Evolutionary conservation across 2,797 vertebrate species (phyloP).

Genomic region (Tauraco hartlaubi): DNA sequence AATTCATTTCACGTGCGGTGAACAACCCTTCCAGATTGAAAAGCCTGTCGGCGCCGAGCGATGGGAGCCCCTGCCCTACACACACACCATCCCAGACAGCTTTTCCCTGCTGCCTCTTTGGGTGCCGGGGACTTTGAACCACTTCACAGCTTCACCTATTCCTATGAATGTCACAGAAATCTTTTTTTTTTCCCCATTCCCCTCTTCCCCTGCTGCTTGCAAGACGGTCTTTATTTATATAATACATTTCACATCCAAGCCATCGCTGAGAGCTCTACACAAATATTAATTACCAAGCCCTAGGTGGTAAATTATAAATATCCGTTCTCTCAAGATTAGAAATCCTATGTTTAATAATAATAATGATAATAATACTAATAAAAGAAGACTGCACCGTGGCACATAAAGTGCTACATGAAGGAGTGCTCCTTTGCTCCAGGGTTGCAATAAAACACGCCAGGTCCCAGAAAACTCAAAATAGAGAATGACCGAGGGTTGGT

Average conservation of each 20-base stretch:
- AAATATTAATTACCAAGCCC: constrained; percentile 75
- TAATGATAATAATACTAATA: neutral
- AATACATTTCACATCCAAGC: constrained; percentile 48
- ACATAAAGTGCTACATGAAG: neutral
- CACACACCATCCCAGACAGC: neutral
- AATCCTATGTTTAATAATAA: constrained; percentile 14
- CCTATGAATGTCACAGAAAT: rapidly evolving
- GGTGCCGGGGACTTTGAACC: neutral
- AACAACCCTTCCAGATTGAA: neutral
- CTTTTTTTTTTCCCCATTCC: neutral
- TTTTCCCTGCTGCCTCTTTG: neutral
- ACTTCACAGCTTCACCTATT: neutral
- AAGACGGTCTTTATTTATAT: constrained; percentile 64
- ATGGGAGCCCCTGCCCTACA: neutral
- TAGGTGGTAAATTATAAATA: constrained; percentile 77
- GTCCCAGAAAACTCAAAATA: neutral
- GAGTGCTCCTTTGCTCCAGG: neutral
- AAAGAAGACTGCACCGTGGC: neutral
- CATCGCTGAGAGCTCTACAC: constrained; percentile 60
- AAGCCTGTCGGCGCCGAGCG: neutral
- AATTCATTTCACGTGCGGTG: neutral
- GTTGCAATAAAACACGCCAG: neutral
- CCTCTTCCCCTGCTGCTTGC: constrained; percentile 20
- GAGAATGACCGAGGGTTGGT: neutral
- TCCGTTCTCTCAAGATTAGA: constrained; percentile 59